Evolutionary conservation across 2,113 vertebrate species (phyloP), one percentile per base, ranked within the genome.

Genomic region (Ascaphus truei): DNA sequence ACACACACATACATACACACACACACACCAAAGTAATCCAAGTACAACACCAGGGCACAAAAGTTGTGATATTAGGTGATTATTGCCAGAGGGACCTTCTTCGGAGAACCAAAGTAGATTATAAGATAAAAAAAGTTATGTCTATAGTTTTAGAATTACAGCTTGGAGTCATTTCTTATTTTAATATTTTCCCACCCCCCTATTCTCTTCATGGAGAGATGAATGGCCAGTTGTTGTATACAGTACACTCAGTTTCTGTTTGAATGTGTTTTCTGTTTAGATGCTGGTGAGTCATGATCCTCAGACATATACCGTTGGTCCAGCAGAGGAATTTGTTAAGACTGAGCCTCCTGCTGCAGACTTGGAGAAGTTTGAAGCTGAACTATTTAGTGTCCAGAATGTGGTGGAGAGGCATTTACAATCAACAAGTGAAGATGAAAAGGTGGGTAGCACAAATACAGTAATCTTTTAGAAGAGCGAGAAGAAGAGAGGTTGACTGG

Each of bases 401-500:
- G 23, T 89, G 57, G 83, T 93, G 36, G 93, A 96, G 60, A 90
- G 84, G 58, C 89, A 80, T 55, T 74, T 84, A 68, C 90, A 94
- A 7, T 69, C 80, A 30, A 73, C 77, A 53, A 83, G 84, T 29
- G 92, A 93, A 61, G 89, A 93, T 57, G 92, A 95, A 76, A 92
- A 93, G 93, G 96, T 98, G 61, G 41, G 89, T 81, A 60, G 55
- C 5, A n/a, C n/a, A n/a, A n/a, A n/a, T n/a, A n/a, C n/a, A n/a
- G n/a, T n/a, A n/a, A n/a, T n/a, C n/a, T n/a, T n/a, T n/a, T n/a
- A n/a, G n/a, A n/a, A n/a, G n/a, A n/a, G n/a, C n/a, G n/a, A n/a
- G n/a, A n/a, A n/a, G n/a, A n/a, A n/a, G n/a, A n/a, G n/a, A n/a
- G n/a, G n/a, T n/a, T n/a, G n/a, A n/a, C n/a, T n/a, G n/a, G n/a